phyloP scores from a whole-genome alignment of 2,888 invertebrate genomes.

The Ornithoptera priamus region DNA sequence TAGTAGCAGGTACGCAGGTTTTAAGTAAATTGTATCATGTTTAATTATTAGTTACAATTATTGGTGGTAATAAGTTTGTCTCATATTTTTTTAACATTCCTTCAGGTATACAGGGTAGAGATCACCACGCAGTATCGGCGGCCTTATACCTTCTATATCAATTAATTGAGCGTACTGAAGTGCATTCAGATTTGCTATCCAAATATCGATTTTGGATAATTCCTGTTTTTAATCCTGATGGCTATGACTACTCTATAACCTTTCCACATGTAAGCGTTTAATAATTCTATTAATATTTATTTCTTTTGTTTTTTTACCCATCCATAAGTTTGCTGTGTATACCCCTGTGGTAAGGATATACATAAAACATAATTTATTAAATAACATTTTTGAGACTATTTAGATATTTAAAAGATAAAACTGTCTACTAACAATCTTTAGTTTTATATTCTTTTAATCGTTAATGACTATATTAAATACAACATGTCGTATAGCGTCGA shows the following conservation, averaged over 20 bases:
- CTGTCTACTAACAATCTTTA: no score
- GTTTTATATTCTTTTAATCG: no score
- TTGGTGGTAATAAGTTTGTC: not conserved
- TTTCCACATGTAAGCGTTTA: slow-evolving; percentile 60
- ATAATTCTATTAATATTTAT: not conserved
- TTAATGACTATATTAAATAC: not conserved
- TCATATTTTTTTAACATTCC: slow-evolving; percentile 12
- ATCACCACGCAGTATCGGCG: slow-evolving; percentile 69
- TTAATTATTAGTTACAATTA: not conserved
- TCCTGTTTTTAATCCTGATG: slow-evolving; percentile 73
- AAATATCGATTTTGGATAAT: slow-evolving; percentile 71
- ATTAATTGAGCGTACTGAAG: slow-evolving; percentile 61
- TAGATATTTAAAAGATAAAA: no score
- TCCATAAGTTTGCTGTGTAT: not conserved
- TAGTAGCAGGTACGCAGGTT: slow-evolving; percentile 59
- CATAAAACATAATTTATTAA: no score
- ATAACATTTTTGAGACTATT: no score
- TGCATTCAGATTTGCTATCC: slow-evolving; percentile 57
- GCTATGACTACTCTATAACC: slow-evolving; percentile 72
- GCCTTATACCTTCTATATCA: slow-evolving; percentile 70
- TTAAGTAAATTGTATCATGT: not conserved
- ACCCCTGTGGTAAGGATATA: not conserved
- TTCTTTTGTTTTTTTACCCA: not conserved
- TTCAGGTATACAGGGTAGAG: slow-evolving; percentile 69
- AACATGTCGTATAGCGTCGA: slow-evolving; percentile 46